Conservation (phyloP, 2,888 invertebrate species). For the Caenorhabditis sp. region DNA sequence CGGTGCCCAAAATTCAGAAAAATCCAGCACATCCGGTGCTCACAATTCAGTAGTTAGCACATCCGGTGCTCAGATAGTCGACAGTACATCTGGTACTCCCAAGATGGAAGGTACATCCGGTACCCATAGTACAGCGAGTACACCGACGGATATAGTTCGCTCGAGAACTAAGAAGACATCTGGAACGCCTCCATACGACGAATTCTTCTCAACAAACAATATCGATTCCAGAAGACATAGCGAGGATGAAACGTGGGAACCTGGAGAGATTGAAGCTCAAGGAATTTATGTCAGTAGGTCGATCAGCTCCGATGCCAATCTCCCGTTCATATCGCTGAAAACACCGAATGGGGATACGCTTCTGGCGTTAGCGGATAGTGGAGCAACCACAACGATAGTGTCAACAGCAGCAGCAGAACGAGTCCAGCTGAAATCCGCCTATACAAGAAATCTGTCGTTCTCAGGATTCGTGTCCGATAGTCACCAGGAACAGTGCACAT, state of each 20-base stretch:
- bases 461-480: neutral
- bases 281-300: neutral
- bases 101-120: neutral
- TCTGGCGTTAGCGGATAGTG: neutral
- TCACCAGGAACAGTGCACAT: neutral
- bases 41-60: too few species aligned
- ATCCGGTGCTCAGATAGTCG: too few species aligned
- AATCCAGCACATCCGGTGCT: too few species aligned
- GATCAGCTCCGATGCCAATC: neutral
- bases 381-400: slow-evolving; percentile 3
- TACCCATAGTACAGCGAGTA: neutral
- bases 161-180: neutral
- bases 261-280: neutral
- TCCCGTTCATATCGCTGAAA: neutral
- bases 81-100: neutral
- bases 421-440: neutral
- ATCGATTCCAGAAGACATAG: neutral
- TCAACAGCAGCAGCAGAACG: neutral
- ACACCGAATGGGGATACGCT: neutral
- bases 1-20: too few species aligned
- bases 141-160: neutral
- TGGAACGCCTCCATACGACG: neutral
- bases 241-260: neutral
- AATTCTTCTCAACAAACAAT: neutral
- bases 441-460: neutral